A percentile compares a stretch with the other conserved stretches of the same genome.
These are phyloP conservation scores for Solea senegalensis DNA, from an alignment of 2,113 vertebrate species.

Conservation along the genomic window DNA sequence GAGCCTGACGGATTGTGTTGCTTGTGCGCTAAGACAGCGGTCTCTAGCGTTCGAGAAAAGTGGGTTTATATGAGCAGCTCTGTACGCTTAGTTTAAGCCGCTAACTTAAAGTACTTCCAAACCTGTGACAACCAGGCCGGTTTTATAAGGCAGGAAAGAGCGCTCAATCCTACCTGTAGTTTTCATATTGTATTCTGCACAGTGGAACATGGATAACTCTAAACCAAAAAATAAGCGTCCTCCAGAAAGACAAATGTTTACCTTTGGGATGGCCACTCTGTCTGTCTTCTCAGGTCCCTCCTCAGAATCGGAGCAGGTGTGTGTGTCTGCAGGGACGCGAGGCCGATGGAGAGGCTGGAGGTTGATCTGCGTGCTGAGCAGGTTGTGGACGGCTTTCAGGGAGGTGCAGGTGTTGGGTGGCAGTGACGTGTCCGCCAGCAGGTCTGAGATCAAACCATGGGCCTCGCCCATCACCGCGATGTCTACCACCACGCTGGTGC, in stretches of 20 bases:
- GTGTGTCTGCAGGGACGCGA: conserved; percentile 85
- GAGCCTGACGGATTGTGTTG: not conserved
- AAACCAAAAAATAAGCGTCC: not conserved
- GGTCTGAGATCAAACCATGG: conserved; percentile 94
- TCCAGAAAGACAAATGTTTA: conserved; percentile 53
- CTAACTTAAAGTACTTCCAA: too few species aligned
- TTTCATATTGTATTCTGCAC: too few species aligned
- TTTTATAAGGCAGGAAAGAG: too few species aligned
- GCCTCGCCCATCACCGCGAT: conserved; percentile 98
- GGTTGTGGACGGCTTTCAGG: conserved; percentile 93
- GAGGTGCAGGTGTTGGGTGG: conserved; percentile 94
- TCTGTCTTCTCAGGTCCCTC: conserved; percentile 88
- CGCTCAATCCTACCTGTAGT: too few species aligned
- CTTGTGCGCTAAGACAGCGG: not conserved
- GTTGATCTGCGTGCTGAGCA: conserved; percentile 93
- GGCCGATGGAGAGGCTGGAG: conserved; percentile 92
- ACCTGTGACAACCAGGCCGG: too few species aligned
- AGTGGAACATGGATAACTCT: too few species aligned
- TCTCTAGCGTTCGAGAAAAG: too few species aligned
- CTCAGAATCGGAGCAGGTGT: conserved; percentile 90
- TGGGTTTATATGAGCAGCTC: too few species aligned
- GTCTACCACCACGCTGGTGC: conserved; percentile 94
- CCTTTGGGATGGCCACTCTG: conserved; percentile 91
- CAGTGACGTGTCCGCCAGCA: conserved; percentile 92
- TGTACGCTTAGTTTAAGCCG: too few species aligned